Conservation (phyloP, 2,888 invertebrate genomes). For the Priocnemis perturbator region DNA sequence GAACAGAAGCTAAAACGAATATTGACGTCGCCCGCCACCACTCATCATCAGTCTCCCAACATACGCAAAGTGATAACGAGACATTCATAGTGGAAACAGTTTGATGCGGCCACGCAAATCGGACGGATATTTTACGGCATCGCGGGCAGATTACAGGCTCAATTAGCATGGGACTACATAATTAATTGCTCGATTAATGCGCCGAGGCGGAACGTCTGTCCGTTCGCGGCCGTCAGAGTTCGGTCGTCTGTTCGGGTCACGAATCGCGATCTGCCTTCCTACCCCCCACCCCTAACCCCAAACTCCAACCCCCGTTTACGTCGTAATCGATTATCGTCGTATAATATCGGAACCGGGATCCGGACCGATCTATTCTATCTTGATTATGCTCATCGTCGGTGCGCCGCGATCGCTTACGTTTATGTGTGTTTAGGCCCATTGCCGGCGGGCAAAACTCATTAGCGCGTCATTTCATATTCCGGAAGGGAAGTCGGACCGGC, state of each 20-base stretch:
- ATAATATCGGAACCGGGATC: slow-evolving; percentile 33
- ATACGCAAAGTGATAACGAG: too few species aligned
- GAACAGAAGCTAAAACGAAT: too few species aligned
- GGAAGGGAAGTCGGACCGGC: slow-evolving; percentile 55
- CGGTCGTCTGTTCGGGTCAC: slow-evolving; percentile 43
- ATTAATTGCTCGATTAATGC: slow-evolving; percentile 73
- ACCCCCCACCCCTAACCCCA: not conserved
- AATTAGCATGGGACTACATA: slow-evolving; percentile 73
- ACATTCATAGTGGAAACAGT: too few species aligned
- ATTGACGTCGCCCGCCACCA: too few species aligned
- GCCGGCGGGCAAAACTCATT: slow-evolving; percentile 60
- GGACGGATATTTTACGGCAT: slow-evolving; percentile 58
- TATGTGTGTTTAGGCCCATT: slow-evolving; percentile 47
- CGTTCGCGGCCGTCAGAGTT: slow-evolving; percentile 50
- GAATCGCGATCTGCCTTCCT: slow-evolving; percentile 41
- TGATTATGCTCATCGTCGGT: not conserved
- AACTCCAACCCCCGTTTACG: slow-evolving; percentile 33
- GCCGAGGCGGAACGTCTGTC: slow-evolving; percentile 70
- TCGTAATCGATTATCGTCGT: slow-evolving; percentile 50
- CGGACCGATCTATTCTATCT: slow-evolving; percentile 40
- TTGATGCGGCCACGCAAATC: slow-evolving; percentile 47
- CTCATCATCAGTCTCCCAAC: too few species aligned
- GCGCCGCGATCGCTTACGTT: slow-evolving; percentile 39
- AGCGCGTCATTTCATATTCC: slow-evolving; percentile 64
- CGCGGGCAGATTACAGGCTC: slow-evolving; percentile 66